A percentile compares a stretch with the other conserved stretches of the same genome.
These are phyloP conservation scores for Drosophila sulfurigaster DNA, from an alignment of 1,140 invertebrate genomes.

Conservation along the genomic window DNA sequence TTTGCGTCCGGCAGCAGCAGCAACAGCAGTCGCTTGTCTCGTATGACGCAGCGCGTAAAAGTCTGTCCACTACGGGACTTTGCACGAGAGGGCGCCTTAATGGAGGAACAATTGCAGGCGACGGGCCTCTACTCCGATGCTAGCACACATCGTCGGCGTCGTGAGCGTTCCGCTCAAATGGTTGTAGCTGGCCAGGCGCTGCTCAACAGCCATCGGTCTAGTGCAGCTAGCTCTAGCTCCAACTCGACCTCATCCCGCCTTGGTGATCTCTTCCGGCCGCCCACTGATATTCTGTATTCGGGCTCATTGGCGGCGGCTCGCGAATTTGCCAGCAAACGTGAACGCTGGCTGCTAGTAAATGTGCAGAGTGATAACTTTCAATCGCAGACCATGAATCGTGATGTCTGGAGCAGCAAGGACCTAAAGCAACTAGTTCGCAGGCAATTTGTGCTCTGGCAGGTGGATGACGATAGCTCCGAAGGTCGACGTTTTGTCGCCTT, in stretches of 20 bases:
- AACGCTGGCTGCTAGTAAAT: slow-evolving; percentile 92
- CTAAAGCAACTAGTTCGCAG: slow-evolving; percentile 89
- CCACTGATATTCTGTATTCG: slow-evolving; percentile 89
- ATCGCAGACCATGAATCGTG: slow-evolving; percentile 91
- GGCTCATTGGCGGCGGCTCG: slow-evolving; percentile 89
- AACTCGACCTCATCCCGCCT: slow-evolving; percentile 85
- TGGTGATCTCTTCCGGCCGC: slow-evolving; percentile 91
- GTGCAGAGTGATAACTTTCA: slow-evolving; percentile 92
- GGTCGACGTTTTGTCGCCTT: slow-evolving; percentile 90
- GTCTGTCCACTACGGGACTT: slow-evolving; percentile 81
- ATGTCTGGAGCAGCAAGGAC: slow-evolving; percentile 90
- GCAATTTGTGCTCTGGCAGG: slow-evolving; percentile 93
- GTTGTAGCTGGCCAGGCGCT: slow-evolving; percentile 58
- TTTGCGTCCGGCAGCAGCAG: slow-evolving; percentile 61
- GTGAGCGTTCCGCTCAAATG: slow-evolving; percentile 73
- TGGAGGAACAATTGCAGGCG: slow-evolving; percentile 80
- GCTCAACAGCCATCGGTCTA: slow-evolving; percentile 14
- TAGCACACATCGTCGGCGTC: slow-evolving; percentile 55
- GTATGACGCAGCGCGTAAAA: slow-evolving; percentile 67
- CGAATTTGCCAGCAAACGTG: slow-evolving; percentile 87
- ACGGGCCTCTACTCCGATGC: slow-evolving; percentile 67
- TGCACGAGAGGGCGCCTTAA: slow-evolving; percentile 73
- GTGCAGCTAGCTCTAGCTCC: slow-evolving; percentile 26
- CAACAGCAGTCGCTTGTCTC: slow-evolving; percentile 51
- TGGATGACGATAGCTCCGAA: slow-evolving; percentile 89